A percentile compares a stretch with the other conserved stretches of the same genome.
These are phyloP conservation scores for Anableps anableps DNA, from an alignment of 2,797 vertebrate species.

Conservation along the genomic window DNA sequence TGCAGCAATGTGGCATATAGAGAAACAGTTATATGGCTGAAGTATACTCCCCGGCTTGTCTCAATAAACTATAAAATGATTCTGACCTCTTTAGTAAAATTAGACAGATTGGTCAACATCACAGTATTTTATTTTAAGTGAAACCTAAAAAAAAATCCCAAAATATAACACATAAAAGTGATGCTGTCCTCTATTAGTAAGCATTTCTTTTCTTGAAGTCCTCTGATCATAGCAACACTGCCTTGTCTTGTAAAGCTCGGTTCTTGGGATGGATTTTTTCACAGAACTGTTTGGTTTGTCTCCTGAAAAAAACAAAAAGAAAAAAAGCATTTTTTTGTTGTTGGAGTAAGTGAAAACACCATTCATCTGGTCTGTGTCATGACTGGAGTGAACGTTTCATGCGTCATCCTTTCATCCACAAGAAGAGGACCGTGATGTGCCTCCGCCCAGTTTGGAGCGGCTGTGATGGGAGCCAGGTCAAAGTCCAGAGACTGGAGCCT, in stretches of 20 bases:
- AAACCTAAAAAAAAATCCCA: not conserved
- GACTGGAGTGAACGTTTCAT: slow-evolving; percentile 66
- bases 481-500: slow-evolving; percentile 25
- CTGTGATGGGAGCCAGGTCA: slow-evolving; percentile 69
- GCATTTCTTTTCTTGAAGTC: slow-evolving; percentile 10
- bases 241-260: not conserved
- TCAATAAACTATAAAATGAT: not conserved
- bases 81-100: not conserved
- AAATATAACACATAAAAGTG: not conserved
- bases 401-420: slow-evolving; percentile 71
- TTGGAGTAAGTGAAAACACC: slow-evolving; percentile 65
- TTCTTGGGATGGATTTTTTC: slow-evolving; percentile 17
- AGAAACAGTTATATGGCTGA: not conserved
- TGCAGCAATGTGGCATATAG: not conserved
- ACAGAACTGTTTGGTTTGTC: slow-evolving; percentile 23
- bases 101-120: not conserved
- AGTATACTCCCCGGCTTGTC: not conserved
- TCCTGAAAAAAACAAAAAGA: not conserved
- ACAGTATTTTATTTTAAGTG: not conserved
- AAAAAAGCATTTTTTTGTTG: slow-evolving; percentile 48
- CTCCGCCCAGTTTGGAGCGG: slow-evolving; percentile 69
- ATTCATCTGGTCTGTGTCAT: slow-evolving; percentile 75
- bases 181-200: not conserved
- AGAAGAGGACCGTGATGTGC: slow-evolving; percentile 53
- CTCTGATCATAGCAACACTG: not conserved